Conservation (phyloP, 35 echinoderm and acorn worm species). For the Lytechinus pictus region DNA sequence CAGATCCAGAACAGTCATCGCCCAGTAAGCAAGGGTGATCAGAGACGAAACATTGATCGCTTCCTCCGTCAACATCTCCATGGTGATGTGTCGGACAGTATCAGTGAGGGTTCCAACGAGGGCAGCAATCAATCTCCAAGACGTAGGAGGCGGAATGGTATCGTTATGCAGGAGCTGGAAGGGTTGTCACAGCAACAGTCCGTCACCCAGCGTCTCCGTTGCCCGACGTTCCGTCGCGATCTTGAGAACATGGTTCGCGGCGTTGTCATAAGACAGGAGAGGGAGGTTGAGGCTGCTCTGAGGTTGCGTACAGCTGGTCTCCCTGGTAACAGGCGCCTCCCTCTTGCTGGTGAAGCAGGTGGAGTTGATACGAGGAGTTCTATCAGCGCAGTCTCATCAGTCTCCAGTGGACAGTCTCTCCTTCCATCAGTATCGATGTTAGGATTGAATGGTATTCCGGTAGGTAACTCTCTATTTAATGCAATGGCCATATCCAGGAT, state of each 20-base stretch:
- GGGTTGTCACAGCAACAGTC: slow-evolving; percentile 67
- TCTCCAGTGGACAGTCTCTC: not conserved
- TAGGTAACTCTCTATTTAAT: not conserved
- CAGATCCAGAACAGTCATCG: slow-evolving; percentile 58
- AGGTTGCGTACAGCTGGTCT: slow-evolving; percentile 70
- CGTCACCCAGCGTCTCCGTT: slow-evolving; percentile 64
- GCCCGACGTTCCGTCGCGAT: slow-evolving; percentile 60
- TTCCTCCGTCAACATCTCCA: slow-evolving; percentile 27
- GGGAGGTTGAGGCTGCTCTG: slow-evolving; percentile 71
- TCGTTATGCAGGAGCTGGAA: slow-evolving; percentile 51
- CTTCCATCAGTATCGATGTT: slow-evolving; percentile 23
- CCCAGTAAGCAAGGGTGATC: slow-evolving; percentile 61
- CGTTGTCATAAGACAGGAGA: slow-evolving; percentile 74
- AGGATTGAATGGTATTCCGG: slow-evolving; percentile 20
- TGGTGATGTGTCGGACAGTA: not conserved
- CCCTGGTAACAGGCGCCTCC: slow-evolving; percentile 42
- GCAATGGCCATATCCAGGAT: too few species aligned
- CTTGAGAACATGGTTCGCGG: slow-evolving; percentile 78
- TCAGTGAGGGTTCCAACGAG: not conserved
- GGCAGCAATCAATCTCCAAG: not conserved
- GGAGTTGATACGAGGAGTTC: not conserved
- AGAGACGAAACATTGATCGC: slow-evolving; percentile 45
- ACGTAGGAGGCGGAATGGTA: slow-evolving; percentile 27
- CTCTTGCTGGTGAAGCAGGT: slow-evolving; percentile 38
- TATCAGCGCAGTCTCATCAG: slow-evolving; percentile 11